Percentiles rank a stretch among this genome's conserved stretches.
Conservation (phyloP, 92 coral and sea anemone species). For the Porites cylindrica region DNA sequence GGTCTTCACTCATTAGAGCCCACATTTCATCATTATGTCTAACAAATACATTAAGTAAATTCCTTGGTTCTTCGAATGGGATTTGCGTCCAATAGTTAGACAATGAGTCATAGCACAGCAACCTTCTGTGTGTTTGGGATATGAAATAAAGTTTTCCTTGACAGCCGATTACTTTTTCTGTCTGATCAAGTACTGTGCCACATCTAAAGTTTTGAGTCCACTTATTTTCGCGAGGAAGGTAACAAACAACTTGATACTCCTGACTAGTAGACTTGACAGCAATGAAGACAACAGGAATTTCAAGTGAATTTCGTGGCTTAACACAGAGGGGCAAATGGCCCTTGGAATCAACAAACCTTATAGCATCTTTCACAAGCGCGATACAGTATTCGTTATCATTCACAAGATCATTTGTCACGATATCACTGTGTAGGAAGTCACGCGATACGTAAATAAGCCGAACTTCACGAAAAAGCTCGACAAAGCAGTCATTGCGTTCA, state of each 20-base stretch:
- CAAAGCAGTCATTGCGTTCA: not conserved
- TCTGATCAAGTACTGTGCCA: no score
- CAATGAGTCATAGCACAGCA: not conserved
- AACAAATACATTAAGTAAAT: not conserved
- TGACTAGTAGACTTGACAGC: not conserved
- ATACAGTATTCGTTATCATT: not conserved
- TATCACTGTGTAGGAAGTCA: not conserved
- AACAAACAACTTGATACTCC: not conserved
- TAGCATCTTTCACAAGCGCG: not conserved
- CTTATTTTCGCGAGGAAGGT: not conserved
- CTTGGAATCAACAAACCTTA: not conserved
- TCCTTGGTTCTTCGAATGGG: not conserved
- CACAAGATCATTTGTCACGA: slow-evolving; percentile 3
- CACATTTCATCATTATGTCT: not conserved
- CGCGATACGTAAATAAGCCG: not conserved
- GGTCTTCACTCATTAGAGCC: not conserved
- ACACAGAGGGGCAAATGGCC: not conserved
- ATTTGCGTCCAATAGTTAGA: not conserved
- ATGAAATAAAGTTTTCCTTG: not conserved
- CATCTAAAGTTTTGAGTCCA: not conserved
- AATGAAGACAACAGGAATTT: not conserved
- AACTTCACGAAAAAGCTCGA: not conserved
- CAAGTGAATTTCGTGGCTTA: not conserved
- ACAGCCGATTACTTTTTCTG: not conserved
- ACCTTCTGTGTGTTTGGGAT: not conserved